Percentiles rank a stretch among this genome's conserved stretches.
These are phyloP conservation scores for Pelecanoides urinatrix DNA, from an alignment of 2,113 vertebrate genomes.

Conservation along the genomic window DNA sequence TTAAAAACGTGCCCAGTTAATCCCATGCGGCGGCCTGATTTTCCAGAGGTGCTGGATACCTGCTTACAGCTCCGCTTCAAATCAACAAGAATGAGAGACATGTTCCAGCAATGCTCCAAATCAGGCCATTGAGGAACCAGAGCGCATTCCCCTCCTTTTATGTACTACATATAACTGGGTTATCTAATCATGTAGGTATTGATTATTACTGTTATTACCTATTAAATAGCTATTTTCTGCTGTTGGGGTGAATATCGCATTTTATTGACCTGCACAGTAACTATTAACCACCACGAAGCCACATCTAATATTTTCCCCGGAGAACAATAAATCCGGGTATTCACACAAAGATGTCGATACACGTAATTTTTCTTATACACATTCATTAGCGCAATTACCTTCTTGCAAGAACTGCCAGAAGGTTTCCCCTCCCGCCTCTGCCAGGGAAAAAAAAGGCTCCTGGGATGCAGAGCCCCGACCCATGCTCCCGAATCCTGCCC, in stretches of 20 bases:
- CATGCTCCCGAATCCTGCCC: background rate
- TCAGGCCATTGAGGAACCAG: background rate
- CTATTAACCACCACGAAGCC: slow-evolving; percentile 53
- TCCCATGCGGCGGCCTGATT: background rate
- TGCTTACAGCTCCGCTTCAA: background rate
- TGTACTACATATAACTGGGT: slow-evolving; percentile 27
- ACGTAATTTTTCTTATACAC: background rate
- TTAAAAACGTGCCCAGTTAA: background rate
- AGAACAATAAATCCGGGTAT: slow-evolving; percentile 52
- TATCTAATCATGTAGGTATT: slow-evolving; percentile 60
- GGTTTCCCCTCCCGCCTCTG: background rate
- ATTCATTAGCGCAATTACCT: slow-evolving; percentile 45
- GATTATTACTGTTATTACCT: slow-evolving; percentile 69
- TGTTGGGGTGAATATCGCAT: slow-evolving; percentile 49
- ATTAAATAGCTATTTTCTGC: slow-evolving; percentile 63
- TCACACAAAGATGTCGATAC: slow-evolving; percentile 16
- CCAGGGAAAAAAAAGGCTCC: background rate
- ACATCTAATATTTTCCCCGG: slow-evolving; percentile 34
- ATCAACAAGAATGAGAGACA: background rate
- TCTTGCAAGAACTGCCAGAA: background rate
- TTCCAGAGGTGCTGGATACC: background rate
- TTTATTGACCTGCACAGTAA: slow-evolving; percentile 42
- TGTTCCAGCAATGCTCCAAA: background rate
- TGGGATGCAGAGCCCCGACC: rapidly evolving
- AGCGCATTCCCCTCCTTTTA: background rate